phyloP scores from a whole-genome alignment of 2,888 invertebrate genomes.

The Zele albiditarsus region DNA sequence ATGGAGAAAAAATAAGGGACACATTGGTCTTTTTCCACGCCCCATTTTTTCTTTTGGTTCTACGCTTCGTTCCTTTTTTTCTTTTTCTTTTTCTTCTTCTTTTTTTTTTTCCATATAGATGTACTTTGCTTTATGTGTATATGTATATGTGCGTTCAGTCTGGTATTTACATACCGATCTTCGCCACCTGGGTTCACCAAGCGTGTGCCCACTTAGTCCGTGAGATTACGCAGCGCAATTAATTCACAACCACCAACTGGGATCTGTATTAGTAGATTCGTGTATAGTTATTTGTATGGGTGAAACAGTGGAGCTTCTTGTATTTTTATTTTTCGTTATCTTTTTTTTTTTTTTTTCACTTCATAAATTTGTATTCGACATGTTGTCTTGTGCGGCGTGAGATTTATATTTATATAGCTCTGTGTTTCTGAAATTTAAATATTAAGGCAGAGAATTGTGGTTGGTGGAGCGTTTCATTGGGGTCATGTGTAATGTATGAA shows the following conservation, averaged over 20 bases:
- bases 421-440: not conserved
- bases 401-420: not conserved
- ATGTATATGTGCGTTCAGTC: slow-evolving; percentile 17
- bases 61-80: not conserved
- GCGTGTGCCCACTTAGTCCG: slow-evolving; percentile 46
- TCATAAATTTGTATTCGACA: not conserved
- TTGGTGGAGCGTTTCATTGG: too few relatives aligned
- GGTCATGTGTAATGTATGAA: too few relatives aligned
- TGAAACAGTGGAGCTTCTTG: not conserved
- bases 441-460: not conserved
- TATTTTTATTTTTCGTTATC: not conserved
- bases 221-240: slow-evolving; percentile 51
- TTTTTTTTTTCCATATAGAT: slow-evolving; percentile 9
- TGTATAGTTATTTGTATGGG: too few relatives aligned
- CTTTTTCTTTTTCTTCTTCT: slow-evolving; percentile 17
- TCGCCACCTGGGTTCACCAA: slow-evolving; percentile 33
- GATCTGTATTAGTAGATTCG: slow-evolving; percentile 14
- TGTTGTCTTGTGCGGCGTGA: not conserved
- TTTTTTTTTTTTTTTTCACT: not conserved
- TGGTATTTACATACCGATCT: slow-evolving; percentile 48
- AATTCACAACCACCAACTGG: slow-evolving; percentile 45
- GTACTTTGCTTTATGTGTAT: slow-evolving; percentile 1
- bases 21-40: slow-evolving; percentile 25
- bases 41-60: not conserved
- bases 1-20: not conserved